Conservation (phyloP, 2,888 invertebrate genomes). For the Choreutis nemorana region DNA sequence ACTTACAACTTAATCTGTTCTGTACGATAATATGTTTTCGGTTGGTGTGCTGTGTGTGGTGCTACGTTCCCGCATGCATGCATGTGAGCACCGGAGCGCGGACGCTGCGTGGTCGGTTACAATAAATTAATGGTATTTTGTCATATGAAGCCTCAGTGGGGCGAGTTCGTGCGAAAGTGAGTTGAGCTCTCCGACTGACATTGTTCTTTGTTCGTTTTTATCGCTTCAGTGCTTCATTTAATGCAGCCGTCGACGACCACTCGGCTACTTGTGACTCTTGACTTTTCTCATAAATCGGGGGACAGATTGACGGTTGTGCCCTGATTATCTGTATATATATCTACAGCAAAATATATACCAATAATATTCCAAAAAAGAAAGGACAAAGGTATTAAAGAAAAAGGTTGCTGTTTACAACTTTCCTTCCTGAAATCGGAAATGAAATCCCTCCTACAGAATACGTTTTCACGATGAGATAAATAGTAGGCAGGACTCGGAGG, state of each 20-base stretch:
- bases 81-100: constrained; percentile 28
- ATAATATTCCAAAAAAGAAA: no score
- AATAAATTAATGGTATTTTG: constrained; percentile 49
- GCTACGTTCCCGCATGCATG: constrained; percentile 37
- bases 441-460: no score
- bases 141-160: constrained; percentile 40
- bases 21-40: constrained; percentile 41
- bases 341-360: no score
- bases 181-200: constrained; percentile 49
- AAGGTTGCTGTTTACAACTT: no score
- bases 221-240: constrained; percentile 59
- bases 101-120: constrained; percentile 27
- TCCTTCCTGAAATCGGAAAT: no score
- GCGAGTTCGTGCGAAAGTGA: constrained; percentile 55
- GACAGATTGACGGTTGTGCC: no score
- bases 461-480: no score
- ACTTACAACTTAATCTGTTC: constrained; percentile 36
- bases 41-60: constrained; percentile 26
- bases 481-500: no score
- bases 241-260: constrained; percentile 30
- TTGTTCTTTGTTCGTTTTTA: constrained; percentile 64
- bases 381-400: no score
- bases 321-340: no score
- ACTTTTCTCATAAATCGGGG: no score
- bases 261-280: constrained; percentile 22